A percentile compares a stretch with the other conserved stretches of the same genome.
phyloP scores from a whole-genome alignment of 2,113 vertebrate species.

The Thymallus thymallus region DNA sequence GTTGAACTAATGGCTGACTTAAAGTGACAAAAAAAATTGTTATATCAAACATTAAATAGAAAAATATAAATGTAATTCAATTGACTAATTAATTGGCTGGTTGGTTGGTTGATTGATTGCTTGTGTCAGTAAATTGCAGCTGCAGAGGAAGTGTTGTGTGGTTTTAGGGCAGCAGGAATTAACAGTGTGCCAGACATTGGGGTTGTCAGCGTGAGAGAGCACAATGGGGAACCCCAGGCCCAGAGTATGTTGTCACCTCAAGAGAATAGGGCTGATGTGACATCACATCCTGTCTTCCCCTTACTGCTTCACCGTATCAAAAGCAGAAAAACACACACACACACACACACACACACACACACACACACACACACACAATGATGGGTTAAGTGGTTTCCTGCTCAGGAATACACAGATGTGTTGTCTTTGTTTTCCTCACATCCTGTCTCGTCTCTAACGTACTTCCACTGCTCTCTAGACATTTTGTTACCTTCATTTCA shows the following conservation, averaged over 20 bases:
- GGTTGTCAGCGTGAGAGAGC: slow-evolving; percentile 17
- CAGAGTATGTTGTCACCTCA: slow-evolving; percentile 39
- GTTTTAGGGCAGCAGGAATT: not conserved
- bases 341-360: too few relatives aligned
- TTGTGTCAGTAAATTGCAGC: too few relatives aligned
- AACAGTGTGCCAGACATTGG: not conserved
- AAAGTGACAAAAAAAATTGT: too few relatives aligned
- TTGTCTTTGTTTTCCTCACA: slow-evolving; percentile 39
- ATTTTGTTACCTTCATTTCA: not conserved
- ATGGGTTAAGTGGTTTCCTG: slow-evolving; percentile 31
- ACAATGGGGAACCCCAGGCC: slow-evolving; percentile 59
- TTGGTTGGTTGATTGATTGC: too few relatives aligned
- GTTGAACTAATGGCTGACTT: too few relatives aligned
- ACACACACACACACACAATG: slow-evolving; percentile 7
- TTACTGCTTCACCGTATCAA: slow-evolving; percentile 33
- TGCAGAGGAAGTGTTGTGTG: too few relatives aligned
- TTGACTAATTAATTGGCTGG: too few relatives aligned
- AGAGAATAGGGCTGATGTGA: not conserved
- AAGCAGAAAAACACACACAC: slow-evolving; percentile 6
- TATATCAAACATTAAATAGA: too few relatives aligned
- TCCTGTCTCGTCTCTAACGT: slow-evolving; percentile 7
- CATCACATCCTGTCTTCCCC: slow-evolving; percentile 59
- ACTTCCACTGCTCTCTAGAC: not conserved
- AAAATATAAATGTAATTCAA: too few relatives aligned
- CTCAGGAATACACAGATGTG: slow-evolving; percentile 37